These are phyloP conservation scores for Labrus mixtus DNA, from an alignment of 2,113 vertebrate species.

Conservation along the genomic window DNA sequence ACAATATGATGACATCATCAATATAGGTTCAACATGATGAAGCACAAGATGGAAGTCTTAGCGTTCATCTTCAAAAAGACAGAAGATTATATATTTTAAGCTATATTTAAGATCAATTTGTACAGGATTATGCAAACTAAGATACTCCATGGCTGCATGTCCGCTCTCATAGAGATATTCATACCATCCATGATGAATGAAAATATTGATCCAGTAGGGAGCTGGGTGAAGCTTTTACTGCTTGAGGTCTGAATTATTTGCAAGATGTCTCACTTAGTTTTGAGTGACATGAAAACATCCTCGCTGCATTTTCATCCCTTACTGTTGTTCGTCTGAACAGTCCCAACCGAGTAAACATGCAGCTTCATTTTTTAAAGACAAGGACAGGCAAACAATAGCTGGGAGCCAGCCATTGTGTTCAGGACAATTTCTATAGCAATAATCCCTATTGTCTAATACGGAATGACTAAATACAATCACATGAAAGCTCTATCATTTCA, in stretches of 20 bases:
- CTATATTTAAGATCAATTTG: no score
- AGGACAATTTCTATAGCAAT: slow-evolving; percentile 27
- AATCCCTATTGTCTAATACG: slow-evolving; percentile 44
- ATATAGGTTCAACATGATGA: no score
- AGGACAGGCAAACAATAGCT: slow-evolving; percentile 45
- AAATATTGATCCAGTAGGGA: not conserved
- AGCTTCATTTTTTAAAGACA: slow-evolving; percentile 41
- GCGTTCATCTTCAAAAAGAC: no score
- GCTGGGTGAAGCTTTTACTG: not conserved
- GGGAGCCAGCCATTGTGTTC: slow-evolving; percentile 20
- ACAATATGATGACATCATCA: no score
- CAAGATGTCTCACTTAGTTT: slow-evolving; percentile 15
- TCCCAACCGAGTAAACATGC: slow-evolving; percentile 28
- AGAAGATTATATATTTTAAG: no score
- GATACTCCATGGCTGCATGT: no score
- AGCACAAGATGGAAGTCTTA: no score
- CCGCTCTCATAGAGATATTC: no score
- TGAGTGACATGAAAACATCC: slow-evolving; percentile 16
- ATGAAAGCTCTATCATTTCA: slow-evolving; percentile 61
- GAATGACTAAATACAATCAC: slow-evolving; percentile 47
- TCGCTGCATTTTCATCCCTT: not conserved
- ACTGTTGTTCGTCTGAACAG: slow-evolving; percentile 15
- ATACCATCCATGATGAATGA: not conserved
- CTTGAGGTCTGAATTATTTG: not conserved
- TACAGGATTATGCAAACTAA: no score